Percentiles rank a stretch among this genome's conserved stretches.
phyloP scores from a whole-genome alignment of 2,888 invertebrate species.

The Keiferia lycopersicella region DNA sequence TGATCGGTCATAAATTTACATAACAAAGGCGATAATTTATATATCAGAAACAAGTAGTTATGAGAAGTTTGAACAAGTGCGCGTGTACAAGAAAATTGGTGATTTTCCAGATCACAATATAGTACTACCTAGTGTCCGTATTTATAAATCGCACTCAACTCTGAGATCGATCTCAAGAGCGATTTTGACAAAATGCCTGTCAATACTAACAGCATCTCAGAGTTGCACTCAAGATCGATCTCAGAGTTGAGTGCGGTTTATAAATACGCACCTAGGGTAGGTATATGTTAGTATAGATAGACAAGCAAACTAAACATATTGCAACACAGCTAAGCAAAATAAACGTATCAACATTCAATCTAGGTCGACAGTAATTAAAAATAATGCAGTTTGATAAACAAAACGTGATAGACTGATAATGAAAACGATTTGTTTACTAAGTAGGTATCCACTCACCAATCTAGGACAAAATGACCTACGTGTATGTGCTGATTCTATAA shows the following conservation, averaged over 20 bases:
- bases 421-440: not conserved
- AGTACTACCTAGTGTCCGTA: too few species aligned
- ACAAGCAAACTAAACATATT: too few species aligned
- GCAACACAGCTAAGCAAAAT: too few species aligned
- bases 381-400: slow-evolving; percentile 5
- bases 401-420: not conserved
- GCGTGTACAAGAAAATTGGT: too few species aligned
- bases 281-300: not conserved
- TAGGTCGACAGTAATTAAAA: not conserved
- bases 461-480: not conserved
- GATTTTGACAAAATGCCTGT: too few species aligned
- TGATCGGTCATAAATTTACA: slow-evolving; percentile 17
- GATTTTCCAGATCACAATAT: too few species aligned
- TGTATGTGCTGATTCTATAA: not conserved
- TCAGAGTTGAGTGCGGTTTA: too few species aligned
- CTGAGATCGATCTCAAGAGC: too few species aligned
- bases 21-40: slow-evolving; percentile 20
- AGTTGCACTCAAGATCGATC: too few species aligned
- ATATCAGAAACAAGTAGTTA: not conserved
- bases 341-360: not conserved
- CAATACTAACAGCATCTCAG: too few species aligned
- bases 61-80: not conserved
- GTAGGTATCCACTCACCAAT: not conserved
- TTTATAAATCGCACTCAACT: too few species aligned
- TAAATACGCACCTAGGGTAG: too few species aligned